phyloP scores from a whole-genome alignment of 2,113 vertebrate genomes.

The Heteronetta atricapilla region DNA sequence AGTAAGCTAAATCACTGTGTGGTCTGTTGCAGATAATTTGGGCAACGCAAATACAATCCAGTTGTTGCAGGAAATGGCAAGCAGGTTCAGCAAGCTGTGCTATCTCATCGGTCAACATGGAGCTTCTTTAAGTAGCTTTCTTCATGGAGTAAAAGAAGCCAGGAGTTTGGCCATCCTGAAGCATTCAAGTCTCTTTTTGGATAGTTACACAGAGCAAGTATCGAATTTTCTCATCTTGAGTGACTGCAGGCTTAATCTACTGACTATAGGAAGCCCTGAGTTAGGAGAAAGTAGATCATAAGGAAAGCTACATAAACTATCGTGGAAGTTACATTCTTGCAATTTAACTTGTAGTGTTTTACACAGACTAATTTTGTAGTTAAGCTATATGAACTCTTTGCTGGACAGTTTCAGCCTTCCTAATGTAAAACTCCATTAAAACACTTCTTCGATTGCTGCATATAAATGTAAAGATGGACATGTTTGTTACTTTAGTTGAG shows the following conservation, averaged over 20 bases:
- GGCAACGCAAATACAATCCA: slow-evolving; percentile 74
- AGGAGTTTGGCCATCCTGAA: slow-evolving; percentile 88
- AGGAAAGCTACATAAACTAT: slow-evolving; percentile 39
- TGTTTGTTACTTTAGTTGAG: neutral
- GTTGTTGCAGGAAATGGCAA: slow-evolving; percentile 86
- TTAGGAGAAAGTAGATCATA: slow-evolving; percentile 49
- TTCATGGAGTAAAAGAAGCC: slow-evolving; percentile 85
- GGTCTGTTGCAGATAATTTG: slow-evolving; percentile 84
- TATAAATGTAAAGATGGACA: neutral
- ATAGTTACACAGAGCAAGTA: slow-evolving; percentile 89
- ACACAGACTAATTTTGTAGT: neutral
- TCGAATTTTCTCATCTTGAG: slow-evolving; percentile 54
- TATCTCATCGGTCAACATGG: slow-evolving; percentile 94
- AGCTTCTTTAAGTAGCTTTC: slow-evolving; percentile 87
- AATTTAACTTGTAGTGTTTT: neutral
- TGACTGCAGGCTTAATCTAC: slow-evolving; percentile 50
- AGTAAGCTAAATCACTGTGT: slow-evolving; percentile 18
- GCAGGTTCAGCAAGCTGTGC: slow-evolving; percentile 87
- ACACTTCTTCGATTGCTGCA: neutral
- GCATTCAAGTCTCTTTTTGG: slow-evolving; percentile 87
- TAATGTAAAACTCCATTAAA: neutral
- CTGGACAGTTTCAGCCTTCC: neutral
- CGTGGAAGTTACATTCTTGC: slow-evolving; percentile 3
- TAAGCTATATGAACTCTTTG: neutral
- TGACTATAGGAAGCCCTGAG: slow-evolving; percentile 28